Percentiles rank a stretch among this genome's conserved stretches.
These are phyloP conservation scores for Onychorhynchus coronatus DNA, from an alignment of 2,113 vertebrate genomes.

Conservation along the genomic window DNA sequence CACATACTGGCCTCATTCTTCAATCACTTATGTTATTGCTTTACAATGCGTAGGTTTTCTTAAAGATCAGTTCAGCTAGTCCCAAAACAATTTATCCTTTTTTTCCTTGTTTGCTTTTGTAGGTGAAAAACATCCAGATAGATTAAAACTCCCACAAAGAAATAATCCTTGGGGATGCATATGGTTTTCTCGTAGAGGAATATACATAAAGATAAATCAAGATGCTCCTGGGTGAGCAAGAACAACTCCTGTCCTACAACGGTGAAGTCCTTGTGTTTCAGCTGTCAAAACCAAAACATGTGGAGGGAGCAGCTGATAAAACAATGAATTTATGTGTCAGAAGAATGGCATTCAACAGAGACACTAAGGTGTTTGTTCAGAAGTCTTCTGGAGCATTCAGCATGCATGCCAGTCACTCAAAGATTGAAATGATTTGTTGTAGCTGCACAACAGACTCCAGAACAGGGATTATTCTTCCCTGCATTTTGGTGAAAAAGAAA, in stretches of 20 bases:
- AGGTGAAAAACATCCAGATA: slow-evolving; percentile 19
- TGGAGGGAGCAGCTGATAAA: neutral
- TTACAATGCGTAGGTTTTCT: neutral
- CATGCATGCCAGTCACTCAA: slow-evolving; percentile 35
- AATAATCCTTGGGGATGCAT: neutral
- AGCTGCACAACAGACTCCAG: slow-evolving; percentile 70
- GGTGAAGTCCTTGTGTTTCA: slow-evolving; percentile 83
- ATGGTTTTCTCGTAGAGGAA: neutral
- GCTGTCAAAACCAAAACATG: slow-evolving; percentile 37
- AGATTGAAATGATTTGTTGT: slow-evolving; percentile 74
- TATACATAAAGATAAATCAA: neutral
- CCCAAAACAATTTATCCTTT: neutral
- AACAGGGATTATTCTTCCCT: slow-evolving; percentile 77
- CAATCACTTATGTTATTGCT: neutral
- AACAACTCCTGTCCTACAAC: slow-evolving; percentile 70
- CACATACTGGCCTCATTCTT: fast-evolving
- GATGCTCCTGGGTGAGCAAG: slow-evolving; percentile 46
- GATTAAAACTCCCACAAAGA: neutral
- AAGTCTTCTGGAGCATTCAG: slow-evolving; percentile 64
- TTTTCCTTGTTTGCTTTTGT: slow-evolving; percentile 9
- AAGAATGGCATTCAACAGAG: slow-evolving; percentile 75
- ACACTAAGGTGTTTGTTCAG: slow-evolving; percentile 71
- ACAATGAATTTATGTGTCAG: slow-evolving; percentile 62
- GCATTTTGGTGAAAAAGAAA: slow-evolving; percentile 71
- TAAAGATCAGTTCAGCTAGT: neutral